Base-by-base conservation (phyloP, 2,797 vertebrate species). In the Hemitrygon akajei region DNA sequence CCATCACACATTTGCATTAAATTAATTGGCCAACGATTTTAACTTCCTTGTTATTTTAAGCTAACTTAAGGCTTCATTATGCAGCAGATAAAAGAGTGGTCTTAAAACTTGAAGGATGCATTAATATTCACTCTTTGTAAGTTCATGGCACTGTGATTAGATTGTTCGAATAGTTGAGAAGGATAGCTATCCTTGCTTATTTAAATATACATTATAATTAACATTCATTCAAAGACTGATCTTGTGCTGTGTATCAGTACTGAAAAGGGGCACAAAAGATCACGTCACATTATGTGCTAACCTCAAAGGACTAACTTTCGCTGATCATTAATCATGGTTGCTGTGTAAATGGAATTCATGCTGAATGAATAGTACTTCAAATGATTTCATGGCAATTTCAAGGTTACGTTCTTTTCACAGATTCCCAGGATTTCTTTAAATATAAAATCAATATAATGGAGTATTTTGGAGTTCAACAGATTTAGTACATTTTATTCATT, bases 121-220 rank as follows among this genome's bases (percentile, higher is more conserved):
- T 89, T 89, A 37, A 69, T 69, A 89, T 69, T 89, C n/a, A 89
- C 63, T 89, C 60, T 34, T 22, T 89, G 86, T 89, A 89, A 69
- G 9, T 89, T 89, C n/a, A 89, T 56, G 34, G 60, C 86, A 69
- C 7, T 89, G n/a, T 34, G 16, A 37, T 69, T 37, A 69, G n/a
- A 9, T 89, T 89, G 86, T 87, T 69, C n/a, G 10, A 69, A 89
- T 37, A 20, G 63, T 69, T 69, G 63, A 89, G 60, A 69, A 18
- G n/a, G 56, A 30, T 37, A 80, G 18, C 60, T 89, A 34, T 22
- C n/a, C 34, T 56, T 75, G 40, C 69, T 93, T 56, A 92, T 75
- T 92, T 92, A 75, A 93, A 58, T 93, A 93, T 58, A 37, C n/a
- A 92, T 40, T 27, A 25, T 14, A 30, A 56, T 75, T 92, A 56